phyloP scores from a whole-genome alignment of 2,113 vertebrate species.

The Corythaixoides concolor region DNA sequence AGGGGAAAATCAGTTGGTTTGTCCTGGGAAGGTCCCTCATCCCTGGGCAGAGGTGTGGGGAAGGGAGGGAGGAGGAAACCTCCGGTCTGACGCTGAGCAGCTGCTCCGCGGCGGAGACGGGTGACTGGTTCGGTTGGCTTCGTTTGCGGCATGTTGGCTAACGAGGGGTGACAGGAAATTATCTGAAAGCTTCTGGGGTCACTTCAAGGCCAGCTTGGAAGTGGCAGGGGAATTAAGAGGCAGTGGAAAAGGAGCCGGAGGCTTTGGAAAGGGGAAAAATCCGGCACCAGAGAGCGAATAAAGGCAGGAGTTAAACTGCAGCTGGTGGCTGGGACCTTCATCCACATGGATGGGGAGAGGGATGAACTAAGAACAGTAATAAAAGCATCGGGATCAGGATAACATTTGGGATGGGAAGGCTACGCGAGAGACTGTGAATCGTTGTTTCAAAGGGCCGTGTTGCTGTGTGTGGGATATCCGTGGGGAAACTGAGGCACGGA shows the following conservation, averaged over 20 bases:
- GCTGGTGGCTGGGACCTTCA: neutral
- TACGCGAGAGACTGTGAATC: fast-evolving
- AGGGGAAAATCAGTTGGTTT: neutral
- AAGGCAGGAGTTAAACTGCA: neutral
- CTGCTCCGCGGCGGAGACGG: neutral
- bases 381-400: neutral
- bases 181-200: neutral
- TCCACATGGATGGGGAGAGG: fast-evolving
- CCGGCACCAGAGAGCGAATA: fast-evolving
- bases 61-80: neutral
- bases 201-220: neutral
- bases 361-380: fast-evolving
- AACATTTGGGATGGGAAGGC: neutral
- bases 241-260: neutral
- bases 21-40: neutral
- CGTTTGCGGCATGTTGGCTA: neutral
- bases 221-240: neutral
- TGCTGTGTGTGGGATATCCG: fast-evolving
- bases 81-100: neutral
- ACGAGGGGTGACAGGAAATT: neutral
- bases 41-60: neutral
- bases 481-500: neutral
- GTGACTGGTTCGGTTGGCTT: neutral
- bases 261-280: fast-evolving
- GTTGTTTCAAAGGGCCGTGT: fast-evolving